Percentiles rank a stretch among this genome's conserved stretches.
These are phyloP conservation scores for Gymnosoma rotundatum DNA, from an alignment of 2,888 invertebrate species.

Conservation along the genomic window DNA sequence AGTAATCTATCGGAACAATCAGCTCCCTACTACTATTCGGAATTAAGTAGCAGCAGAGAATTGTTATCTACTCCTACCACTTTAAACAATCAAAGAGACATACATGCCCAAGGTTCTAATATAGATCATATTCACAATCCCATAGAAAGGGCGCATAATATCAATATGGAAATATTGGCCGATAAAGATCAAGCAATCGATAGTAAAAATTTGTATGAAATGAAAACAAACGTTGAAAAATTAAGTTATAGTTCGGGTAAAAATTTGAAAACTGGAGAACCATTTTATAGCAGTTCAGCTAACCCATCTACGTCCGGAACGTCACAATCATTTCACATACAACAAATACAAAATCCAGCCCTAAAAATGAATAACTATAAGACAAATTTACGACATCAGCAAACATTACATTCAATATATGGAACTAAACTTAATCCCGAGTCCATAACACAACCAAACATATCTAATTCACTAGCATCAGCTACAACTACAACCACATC, in stretches of 20 bases:
- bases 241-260: slow-evolving; percentile 79
- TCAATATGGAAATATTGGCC: slow-evolving; percentile 86
- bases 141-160: slow-evolving; percentile 83
- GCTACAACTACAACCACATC: slow-evolving; percentile 33
- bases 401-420: slow-evolving; percentile 38
- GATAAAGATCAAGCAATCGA: slow-evolving; percentile 84
- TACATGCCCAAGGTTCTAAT: slow-evolving; percentile 80
- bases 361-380: slow-evolving; percentile 72
- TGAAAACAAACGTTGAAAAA: slow-evolving; percentile 79
- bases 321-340: slow-evolving; percentile 62
- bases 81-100: slow-evolving; percentile 89
- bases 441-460: slow-evolving; percentile 56
- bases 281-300: slow-evolving; percentile 43
- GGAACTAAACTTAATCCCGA: slow-evolving; percentile 50
- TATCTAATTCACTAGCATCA: slow-evolving; percentile 24
- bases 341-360: slow-evolving; percentile 67
- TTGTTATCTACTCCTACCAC: slow-evolving; percentile 80
- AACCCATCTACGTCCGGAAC: slow-evolving; percentile 39
- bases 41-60: slow-evolving; percentile 80
- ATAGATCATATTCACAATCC: slow-evolving; percentile 82
- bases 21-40: slow-evolving; percentile 94
- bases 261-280: slow-evolving; percentile 75
- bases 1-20: slow-evolving; percentile 85
- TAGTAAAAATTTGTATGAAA: slow-evolving; percentile 80
- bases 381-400: slow-evolving; percentile 59